Percentiles rank a stretch among this genome's conserved stretches.
phyloP scores from a whole-genome alignment of 1,140 invertebrate genomes.

The Oscheius sp. region DNA sequence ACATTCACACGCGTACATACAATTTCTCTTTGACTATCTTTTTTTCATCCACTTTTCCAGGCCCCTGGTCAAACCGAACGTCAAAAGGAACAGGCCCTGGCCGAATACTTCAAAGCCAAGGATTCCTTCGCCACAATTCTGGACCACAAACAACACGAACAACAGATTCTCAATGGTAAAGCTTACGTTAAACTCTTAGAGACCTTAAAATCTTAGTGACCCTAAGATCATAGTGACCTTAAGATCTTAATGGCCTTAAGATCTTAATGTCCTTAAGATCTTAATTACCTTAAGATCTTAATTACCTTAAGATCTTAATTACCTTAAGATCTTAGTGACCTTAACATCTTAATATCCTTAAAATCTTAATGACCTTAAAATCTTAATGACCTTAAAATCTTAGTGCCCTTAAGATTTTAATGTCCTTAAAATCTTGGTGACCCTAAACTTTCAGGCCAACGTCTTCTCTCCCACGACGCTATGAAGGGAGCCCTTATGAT shows the following conservation, averaged over 20 bases:
- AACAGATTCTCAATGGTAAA: constrained; percentile 66
- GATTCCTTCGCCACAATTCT: constrained; percentile 87
- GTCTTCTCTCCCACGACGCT: constrained; percentile 82
- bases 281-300: no score
- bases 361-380: no score
- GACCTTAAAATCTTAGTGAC: background rate
- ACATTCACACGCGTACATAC: no score
- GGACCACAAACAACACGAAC: constrained; percentile 76
- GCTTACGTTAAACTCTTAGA: background rate
- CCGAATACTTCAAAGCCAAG: constrained; percentile 74
- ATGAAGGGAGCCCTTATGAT: constrained; percentile 95
- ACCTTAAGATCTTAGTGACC: no score
- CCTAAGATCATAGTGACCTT: no score
- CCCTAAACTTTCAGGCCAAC: constrained; percentile 68
- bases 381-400: background rate
- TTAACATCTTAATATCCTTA: no score
- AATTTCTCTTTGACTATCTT: background rate
- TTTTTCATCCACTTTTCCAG: constrained; percentile 2
- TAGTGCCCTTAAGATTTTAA: background rate
- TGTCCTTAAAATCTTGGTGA: background rate
- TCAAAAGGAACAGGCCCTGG: constrained; percentile 67
- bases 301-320: no score
- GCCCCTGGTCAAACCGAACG: constrained; percentile 44
- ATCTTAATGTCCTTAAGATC: no score
- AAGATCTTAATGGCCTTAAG: no score